Base-by-base conservation (phyloP, 2,113 vertebrate species). In the Melanerpes aurifrons region DNA sequence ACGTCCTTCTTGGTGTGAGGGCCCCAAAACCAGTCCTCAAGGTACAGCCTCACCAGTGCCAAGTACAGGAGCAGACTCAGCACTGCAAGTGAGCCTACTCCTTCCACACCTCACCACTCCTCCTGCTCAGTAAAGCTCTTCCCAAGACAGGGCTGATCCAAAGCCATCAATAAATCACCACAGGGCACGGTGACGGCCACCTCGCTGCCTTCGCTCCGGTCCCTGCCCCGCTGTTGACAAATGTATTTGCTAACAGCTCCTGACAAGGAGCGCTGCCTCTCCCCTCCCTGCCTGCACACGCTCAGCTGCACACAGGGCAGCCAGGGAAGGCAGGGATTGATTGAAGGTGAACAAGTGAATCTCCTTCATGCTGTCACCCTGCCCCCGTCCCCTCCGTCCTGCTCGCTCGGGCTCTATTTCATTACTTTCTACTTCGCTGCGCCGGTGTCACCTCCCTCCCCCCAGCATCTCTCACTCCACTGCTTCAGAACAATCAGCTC, bases 261-360 rank as follows among this genome's bases (percentile, higher is more conserved):
- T 92, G 97, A 97, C 96, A 97, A 7, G 0, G 5, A 22, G 1
- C 1, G 5, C 86, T n/a, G 78, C 75, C 94, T 75, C 47, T 57
- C 70, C 67, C 64, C 81, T 76, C 84, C 87, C 90, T 64, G 50
- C 82, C 87, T 3, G 5, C 24, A 4, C 85, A 92, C 58, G 82
- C 95, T 86, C 84, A 84, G 90, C 91, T 50, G 93, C 93, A 71
- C 90, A 89, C 70, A 12, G 54, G 83, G 29, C 1, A 3, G 54
- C 7, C 78, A 94, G 95, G 87, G 89, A 56, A 95, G 97, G 96
- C 93, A 78, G 95, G 97, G 96, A 98, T 96, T 98, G 98, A 98
- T 96, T 92, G 97, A 97, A 98, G 98, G 97, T 97, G 97, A 98
- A 98, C 96, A 92, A 97, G 96, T 86, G 97, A 96, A 96, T 97